Evolutionary conservation across 30 jellyfish, hydroid and myxozoan genomes (phyloP).

Genomic region (Pseudorhiza aurosa): DNA sequence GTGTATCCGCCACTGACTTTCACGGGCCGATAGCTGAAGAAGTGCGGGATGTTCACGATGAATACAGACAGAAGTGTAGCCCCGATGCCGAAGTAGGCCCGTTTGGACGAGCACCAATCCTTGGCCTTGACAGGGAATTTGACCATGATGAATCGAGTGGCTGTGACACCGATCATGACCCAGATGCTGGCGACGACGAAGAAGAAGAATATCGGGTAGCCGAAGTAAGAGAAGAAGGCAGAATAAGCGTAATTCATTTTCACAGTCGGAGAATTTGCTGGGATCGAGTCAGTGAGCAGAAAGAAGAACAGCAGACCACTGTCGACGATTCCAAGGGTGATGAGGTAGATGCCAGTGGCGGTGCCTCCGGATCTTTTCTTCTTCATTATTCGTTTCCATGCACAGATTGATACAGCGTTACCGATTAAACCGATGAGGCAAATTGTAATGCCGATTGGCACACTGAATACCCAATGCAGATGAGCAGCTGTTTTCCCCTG

Average conservation of each 20-base stretch:
- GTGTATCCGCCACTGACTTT: constrained; percentile 61
- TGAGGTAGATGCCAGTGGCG: constrained; percentile 75
- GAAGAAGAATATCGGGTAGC: constrained; percentile 82
- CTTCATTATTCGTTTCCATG: constrained; percentile 72
- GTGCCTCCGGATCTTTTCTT: constrained; percentile 53
- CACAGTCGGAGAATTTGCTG: constrained; percentile 48
- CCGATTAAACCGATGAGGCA: constrained; percentile 80
- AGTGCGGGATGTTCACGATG: constrained; percentile 84
- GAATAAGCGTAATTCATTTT: constrained; percentile 65
- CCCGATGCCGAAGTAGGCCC: constrained; percentile 77
- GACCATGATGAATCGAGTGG: constrained; percentile 83
- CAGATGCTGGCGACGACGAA: constrained; percentile 84
- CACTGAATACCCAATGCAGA: constrained; percentile 90
- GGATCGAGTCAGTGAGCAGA: constrained; percentile 66
- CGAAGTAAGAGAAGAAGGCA: constrained; percentile 71
- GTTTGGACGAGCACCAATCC: constrained; percentile 69
- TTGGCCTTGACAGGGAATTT: constrained; percentile 73
- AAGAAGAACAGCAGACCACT: constrained; percentile 87
- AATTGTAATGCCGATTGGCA: constrained; percentile 82
- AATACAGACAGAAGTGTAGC: constrained; percentile 35
- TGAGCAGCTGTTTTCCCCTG: constrained; percentile 57
- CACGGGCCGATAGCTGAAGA: constrained; percentile 75
- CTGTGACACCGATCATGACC: constrained; percentile 84
- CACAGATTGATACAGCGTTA: constrained; percentile 65
- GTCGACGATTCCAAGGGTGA: constrained; percentile 82